phyloP scores from a whole-genome alignment of 2,797 vertebrate genomes.

The Telmatherina bonti region DNA sequence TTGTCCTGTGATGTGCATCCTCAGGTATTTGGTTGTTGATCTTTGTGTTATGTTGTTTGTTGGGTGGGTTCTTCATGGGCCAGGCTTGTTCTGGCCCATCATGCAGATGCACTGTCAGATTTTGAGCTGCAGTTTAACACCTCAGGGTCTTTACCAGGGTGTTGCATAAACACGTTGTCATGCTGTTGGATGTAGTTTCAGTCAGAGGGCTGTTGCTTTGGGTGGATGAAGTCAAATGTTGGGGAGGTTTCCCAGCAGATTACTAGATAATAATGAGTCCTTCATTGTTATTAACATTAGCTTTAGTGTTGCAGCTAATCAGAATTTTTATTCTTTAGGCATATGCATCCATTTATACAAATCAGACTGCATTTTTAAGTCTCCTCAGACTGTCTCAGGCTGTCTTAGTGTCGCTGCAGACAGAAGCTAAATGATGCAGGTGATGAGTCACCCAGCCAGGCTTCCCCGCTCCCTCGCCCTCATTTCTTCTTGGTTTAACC shows the following conservation, averaged over 20 bases:
- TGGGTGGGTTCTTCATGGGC: neutral
- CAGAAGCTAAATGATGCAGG: slow-evolving; percentile 46
- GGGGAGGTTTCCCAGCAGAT: no score
- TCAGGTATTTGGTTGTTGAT: neutral
- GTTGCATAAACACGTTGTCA: neutral
- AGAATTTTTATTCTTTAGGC: neutral
- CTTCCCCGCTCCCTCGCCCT: slow-evolving; percentile 32
- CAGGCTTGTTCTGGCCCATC: neutral
- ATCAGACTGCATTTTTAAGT: neutral
- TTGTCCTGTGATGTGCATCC: no score
- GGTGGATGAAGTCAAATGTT: neutral
- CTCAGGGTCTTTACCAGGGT: neutral
- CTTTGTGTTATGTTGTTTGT: neutral
- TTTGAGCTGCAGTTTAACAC: neutral
- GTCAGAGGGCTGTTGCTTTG: neutral
- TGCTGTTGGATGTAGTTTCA: neutral
- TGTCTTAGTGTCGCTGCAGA: slow-evolving; percentile 36
- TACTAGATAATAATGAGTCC: no score
- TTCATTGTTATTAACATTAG: neutral
- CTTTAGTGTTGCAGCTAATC: neutral
- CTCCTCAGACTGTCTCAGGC: slow-evolving; percentile 15
- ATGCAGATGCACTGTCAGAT: neutral
- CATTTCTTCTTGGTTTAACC: slow-evolving; percentile 8
- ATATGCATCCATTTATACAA: neutral
- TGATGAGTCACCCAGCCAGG: slow-evolving; percentile 61